Evolutionary conservation across 53 echinoderm and acorn worm genomes (phyloP).

Genomic region (Echinometra lucunter): DNA sequence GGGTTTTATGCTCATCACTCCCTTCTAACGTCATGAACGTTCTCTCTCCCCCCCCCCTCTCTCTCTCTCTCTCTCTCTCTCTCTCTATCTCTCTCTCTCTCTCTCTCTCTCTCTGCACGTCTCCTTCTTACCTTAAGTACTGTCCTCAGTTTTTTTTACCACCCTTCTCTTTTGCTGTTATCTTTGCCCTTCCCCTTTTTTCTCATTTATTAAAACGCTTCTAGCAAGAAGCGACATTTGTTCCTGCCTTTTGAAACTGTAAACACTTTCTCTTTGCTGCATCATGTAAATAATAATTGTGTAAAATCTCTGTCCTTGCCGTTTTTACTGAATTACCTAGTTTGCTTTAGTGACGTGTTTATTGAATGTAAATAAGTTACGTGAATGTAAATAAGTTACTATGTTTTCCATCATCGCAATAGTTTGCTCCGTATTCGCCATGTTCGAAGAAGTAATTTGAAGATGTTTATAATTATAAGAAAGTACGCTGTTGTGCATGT

Average conservation of each 20-base stretch:
- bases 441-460: background rate
- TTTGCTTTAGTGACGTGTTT: background rate
- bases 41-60: background rate
- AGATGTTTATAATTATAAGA: background rate
- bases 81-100: background rate
- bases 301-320: background rate
- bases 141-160: background rate
- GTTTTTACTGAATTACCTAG: background rate
- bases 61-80: conserved; percentile 1
- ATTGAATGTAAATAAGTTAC: too few relatives aligned
- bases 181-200: background rate
- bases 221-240: background rate
- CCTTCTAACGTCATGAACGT: too few relatives aligned
- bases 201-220: background rate
- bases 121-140: background rate
- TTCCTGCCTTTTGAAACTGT: background rate
- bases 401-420: background rate
- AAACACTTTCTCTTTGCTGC: conserved; percentile 2
- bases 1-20: background rate
- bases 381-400: too few relatives aligned
- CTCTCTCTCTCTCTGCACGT: background rate
- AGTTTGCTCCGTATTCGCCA: background rate
- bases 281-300: background rate
- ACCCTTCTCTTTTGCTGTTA: background rate
- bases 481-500: background rate